Evolutionary conservation across 2,797 vertebrate species (phyloP), one percentile per base, ranked within the genome.

Genomic region (Buphagus erythrorhynchus): DNA sequence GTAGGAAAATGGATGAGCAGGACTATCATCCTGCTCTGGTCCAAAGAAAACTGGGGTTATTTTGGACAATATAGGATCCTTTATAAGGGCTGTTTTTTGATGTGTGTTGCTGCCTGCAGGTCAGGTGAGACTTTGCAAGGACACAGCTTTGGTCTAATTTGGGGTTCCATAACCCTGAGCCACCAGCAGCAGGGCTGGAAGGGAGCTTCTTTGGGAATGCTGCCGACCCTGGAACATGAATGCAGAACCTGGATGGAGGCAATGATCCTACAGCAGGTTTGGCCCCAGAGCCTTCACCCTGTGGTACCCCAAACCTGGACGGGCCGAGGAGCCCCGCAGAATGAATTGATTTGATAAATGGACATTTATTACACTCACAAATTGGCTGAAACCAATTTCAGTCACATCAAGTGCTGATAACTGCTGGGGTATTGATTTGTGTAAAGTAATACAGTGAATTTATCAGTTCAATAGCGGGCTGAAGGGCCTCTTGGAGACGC

Each of bases 381-480:
- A 99, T 99, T 99, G 98, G 98, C 98, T 97, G 98, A 98, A 99
- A 99, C 99, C 99, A 98, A 98, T 99, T 99, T 98, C 93, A 98
- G 98, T 98, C 97, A 97, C 98, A 98, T 98, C 97, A 96, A 95
- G 96, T 97, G 98, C 97, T 98, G 98, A 98, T 99, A 99, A 99
- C 98, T 98, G 98, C 98, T 98, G 96, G 97, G 97, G 97, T 99
- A 99, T 99, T 99, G 99, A 99, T 99, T 98, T 98, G 97, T 98
- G 97, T 98, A 98, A 99, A 98, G 98, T 99, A 99, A 99, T 99
- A 98, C 98, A 99, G 98, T 98, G 98, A 99, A 99, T 99, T 99
- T 99, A 99, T 99, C 98, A 98, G 98, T 98, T 98, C 98, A 98
- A 98, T 98, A 97, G 97, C 93, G 1, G 92, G 97, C 97, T 96